Base-by-base conservation (phyloP, 2,113 vertebrate genomes). In the Scomber colias region DNA sequence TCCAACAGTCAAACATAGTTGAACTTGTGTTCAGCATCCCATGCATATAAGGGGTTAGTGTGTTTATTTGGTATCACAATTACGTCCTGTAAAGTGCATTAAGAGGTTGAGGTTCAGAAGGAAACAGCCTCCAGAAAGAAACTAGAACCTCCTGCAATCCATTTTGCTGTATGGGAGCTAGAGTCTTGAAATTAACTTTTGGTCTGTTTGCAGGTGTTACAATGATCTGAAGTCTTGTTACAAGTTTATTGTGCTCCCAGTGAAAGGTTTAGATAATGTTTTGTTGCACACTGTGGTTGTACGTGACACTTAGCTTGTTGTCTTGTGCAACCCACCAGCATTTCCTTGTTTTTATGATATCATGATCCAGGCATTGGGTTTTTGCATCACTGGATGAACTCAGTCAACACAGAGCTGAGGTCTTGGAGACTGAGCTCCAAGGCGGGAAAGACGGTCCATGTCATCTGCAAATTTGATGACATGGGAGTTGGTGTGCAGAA, bases 391-490 rank as follows among this genome's bases (percentile, higher is more conserved):
- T n/a, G 75, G 46, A 21, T 62, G 17, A 66, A 56, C 15, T 62
- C 19, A 44, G 40, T 59, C 50, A 45, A 7, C 3, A 13, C 40
- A 50, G 17, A 48, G 60, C 30, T n/a, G 14, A 62, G 44, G 73
- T 66, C 55, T 27, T 66, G 14, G n/a, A 44, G 49, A 40, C 62
- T 60, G 27, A 77, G 68, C 48, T 63, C 16, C 16, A 8, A 31
- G 66, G 24, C 31, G 1, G 10, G 14, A 35, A 60, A 56, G 40
- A 44, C 2, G 1, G 5, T 57, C 46, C 14, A 19, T 78, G 61
- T 57, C 51, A 57, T 57, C 44, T 70, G 45, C 30, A 82, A 48
- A 54, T 61, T 49, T 82, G n/a, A 67, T 68, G 49, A 62, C 19
- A 12, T 19, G 40, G 12, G 40, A 11, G 27, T 24, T 11, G 31